Evolutionary conservation across 2,797 vertebrate species (phyloP), one percentile per base, ranked within the genome.

Genomic region (Triplophysa bombifrons): DNA sequence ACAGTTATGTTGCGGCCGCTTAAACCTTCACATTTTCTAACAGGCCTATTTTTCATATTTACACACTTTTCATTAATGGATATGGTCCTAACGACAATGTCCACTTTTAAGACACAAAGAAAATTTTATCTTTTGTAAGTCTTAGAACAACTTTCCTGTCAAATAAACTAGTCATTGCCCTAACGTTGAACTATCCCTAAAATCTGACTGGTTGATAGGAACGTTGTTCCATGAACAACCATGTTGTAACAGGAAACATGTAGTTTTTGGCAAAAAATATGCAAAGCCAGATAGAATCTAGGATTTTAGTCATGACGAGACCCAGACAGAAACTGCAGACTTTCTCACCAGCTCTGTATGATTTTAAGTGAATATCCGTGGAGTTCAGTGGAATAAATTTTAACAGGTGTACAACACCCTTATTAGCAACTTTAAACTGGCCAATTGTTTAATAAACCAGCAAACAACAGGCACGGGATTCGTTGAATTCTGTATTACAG

Each of bases 191-290:
- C 55, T 13, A 69, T 16, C 19, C 48, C 14, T 61, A 20, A 53
- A 25, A 64, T 38, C 30, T 41, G 19, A 71, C 17, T 34, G 16
- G n/a, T 71, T 71, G 22, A 71, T 34, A 78, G 10, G 16, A 78
- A 41, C 34, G 25, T 1, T 38, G 56, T 64, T 70, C 9, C 67
- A 71, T 58, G 58, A 78, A 64, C 68, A 78, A 41, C 66, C n/a
- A 50, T 61, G 48, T 72, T 64, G 30, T 44, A 14, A 14, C 56
- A 78, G 20, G 34, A 55, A 58, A 55, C 69, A 56, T 55, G 63
- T 25, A 13, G 34, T 16, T 65, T 19, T 46, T 30, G 11, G 20
- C 19, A 44, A 65, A 78, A 56, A 56, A 48, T 16, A 61, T 12
- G 11, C 25, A 27, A 60, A n/a, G 13, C 12, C 44, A 22, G 19